phyloP scores from a whole-genome alignment of 1,140 invertebrate genomes.

The Sitophilus oryzae region DNA sequence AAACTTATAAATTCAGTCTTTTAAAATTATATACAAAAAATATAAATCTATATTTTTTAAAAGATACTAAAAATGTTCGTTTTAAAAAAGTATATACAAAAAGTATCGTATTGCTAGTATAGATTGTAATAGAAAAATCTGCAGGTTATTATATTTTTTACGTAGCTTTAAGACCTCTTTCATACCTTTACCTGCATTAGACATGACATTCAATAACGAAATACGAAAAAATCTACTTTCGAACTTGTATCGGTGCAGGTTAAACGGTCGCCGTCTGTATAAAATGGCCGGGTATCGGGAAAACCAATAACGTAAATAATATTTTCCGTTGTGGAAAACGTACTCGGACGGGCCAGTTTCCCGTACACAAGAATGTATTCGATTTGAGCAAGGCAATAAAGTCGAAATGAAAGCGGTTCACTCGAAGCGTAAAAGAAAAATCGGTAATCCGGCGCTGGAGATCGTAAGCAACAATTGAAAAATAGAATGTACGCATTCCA shows the following conservation, averaged over 20 bases:
- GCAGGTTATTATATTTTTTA: too few relatives aligned
- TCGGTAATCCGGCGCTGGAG: conserved; percentile 7
- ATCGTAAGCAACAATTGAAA: conserved; percentile 16
- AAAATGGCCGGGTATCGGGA: conserved; percentile 18
- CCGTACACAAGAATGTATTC: conserved; percentile 23
- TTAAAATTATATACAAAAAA: too few relatives aligned
- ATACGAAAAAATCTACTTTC: background rate
- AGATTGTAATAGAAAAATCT: too few relatives aligned
- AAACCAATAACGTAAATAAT: conserved; percentile 18
- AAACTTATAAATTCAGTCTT: too few relatives aligned
- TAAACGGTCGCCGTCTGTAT: conserved; percentile 8
- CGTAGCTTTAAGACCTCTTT: too few relatives aligned
- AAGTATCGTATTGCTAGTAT: too few relatives aligned
- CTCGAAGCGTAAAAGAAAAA: conserved; percentile 1
- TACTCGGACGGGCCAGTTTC: conserved; percentile 16
- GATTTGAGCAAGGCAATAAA: conserved; percentile 20
- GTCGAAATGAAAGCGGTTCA: background rate
- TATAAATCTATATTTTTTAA: too few relatives aligned
- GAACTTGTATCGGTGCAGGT: background rate
- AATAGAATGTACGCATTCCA: conserved; percentile 11
- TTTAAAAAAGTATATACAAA: too few relatives aligned
- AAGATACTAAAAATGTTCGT: too few relatives aligned
- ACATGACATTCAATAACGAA: background rate
- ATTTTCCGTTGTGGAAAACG: conserved; percentile 11
- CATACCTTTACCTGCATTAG: background rate